These are phyloP conservation scores for Apogon hyalosoma DNA, from an alignment of 2,797 vertebrate genomes.

Conservation along the genomic window DNA sequence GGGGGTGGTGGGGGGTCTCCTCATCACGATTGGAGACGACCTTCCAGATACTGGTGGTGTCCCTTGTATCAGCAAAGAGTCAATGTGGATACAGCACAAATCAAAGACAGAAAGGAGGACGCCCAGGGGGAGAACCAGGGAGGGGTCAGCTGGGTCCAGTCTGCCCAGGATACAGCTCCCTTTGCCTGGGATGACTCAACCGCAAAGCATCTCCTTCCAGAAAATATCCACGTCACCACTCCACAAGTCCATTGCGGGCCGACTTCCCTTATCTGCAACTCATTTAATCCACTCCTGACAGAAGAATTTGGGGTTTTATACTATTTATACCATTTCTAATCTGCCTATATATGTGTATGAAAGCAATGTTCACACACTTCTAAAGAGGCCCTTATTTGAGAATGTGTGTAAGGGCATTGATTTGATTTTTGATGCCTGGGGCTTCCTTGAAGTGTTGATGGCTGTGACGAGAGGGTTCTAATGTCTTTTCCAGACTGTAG, in stretches of 20 bases:
- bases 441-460: constrained; percentile 52
- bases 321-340: neutral
- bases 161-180: constrained; percentile 68
- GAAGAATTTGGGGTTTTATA: neutral
- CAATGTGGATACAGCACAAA: constrained; percentile 43
- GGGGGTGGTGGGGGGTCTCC: constrained; percentile 15
- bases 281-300: constrained; percentile 19
- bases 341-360: constrained; percentile 5
- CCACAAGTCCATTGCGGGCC: constrained; percentile 45
- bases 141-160: constrained; percentile 62
- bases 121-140: constrained; percentile 48
- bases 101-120: constrained; percentile 47
- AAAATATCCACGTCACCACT: constrained; percentile 72
- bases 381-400: neutral
- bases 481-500: constrained; percentile 68
- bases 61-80: constrained; percentile 26
- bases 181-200: constrained; percentile 80
- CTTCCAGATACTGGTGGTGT: constrained; percentile 45
- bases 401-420: constrained; percentile 15
- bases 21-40: constrained; percentile 41
- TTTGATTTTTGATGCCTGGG: constrained; percentile 22
- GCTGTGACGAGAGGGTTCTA: constrained; percentile 52
- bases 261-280: constrained; percentile 28
- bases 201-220: constrained; percentile 74
- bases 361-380: neutral